Evolutionary conservation across 2,797 vertebrate genomes (phyloP), one percentile per base, ranked within the genome.

Genomic region (Takifugu ocellatus): DNA sequence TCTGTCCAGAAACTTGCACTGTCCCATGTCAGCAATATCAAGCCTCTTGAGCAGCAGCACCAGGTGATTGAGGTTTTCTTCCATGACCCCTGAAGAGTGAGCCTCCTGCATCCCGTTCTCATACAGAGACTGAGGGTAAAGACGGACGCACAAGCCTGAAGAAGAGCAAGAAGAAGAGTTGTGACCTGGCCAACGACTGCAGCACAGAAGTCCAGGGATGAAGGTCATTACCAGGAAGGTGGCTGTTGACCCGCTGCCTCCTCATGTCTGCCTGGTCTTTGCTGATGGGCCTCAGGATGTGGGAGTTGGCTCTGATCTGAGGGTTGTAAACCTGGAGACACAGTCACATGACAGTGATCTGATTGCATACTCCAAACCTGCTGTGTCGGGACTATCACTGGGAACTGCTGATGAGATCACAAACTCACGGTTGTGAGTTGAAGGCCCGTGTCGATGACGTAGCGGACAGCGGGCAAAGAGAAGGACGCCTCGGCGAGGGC

Each of bases 11-110:
- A 98, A 99, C 87, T 95, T 94, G 43, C 95, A 98, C 80, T 96
- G 93, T 33, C 96, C 95, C 88, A 97, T 96, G 82, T 97, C 94
- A 0, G 94, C 96, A 0, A 99, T 97, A 77, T 96, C 94, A 43
- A 94, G 92, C 46, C 97, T 93, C 84, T 96, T 98, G 6, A 99
- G 92, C 56, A 97, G 83, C 69, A 99, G 90, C 4, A 99, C 92
- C 26, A 96, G 68, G 49, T 93, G 90, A 67, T 93, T 95, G 62
- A 98, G 92, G 81, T 96, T 94, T 61, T 94, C 93, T 81, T 97
- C 94, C 0, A 90, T 77, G 26, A 99, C 91, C 0, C 91, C 90
- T 1, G 96, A 92, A 0, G 83, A 82, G 0, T 90, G 92, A 43
- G 85, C 66, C 25, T 80, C 85, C 0, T 66, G 77, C 88, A 96